These are phyloP conservation scores for Adela reaumurella DNA, from an alignment of 2,888 invertebrate species.

Conservation along the genomic window DNA sequence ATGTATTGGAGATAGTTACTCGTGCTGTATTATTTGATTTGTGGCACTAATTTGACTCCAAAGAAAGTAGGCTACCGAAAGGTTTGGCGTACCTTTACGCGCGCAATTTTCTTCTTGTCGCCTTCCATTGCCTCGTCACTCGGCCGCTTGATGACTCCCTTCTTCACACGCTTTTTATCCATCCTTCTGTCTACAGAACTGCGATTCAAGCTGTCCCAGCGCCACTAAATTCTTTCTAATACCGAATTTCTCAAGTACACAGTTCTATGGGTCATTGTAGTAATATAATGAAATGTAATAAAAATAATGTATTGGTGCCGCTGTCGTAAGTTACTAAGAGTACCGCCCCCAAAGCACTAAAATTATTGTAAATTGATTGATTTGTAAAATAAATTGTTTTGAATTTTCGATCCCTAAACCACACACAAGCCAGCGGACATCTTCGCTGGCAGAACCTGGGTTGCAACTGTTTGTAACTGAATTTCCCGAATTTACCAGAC, in stretches of 20 bases:
- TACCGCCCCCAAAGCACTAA: too few species aligned
- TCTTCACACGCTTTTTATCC: conserved; percentile 53
- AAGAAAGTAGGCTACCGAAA: neutral
- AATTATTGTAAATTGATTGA: too few species aligned
- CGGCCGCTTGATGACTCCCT: conserved; percentile 47
- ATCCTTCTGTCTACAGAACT: conserved; percentile 24
- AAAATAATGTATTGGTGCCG: too few species aligned
- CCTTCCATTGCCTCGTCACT: conserved; percentile 37
- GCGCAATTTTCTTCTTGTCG: conserved; percentile 26
- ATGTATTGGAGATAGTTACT: too few species aligned
- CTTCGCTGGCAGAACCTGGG: neutral
- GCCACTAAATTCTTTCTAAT: neutral
- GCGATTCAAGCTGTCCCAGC: too few species aligned
- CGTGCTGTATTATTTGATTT: too few species aligned
- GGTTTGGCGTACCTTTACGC: conserved; percentile 3
- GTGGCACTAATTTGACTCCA: neutral
- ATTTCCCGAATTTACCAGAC: too few species aligned
- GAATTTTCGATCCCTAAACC: neutral
- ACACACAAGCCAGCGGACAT: neutral
- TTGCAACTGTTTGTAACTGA: neutral
- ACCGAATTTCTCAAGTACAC: neutral
- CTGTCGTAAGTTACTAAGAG: too few species aligned
- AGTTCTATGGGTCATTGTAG: neutral
- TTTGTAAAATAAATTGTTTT: neutral
- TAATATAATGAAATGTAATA: too few species aligned